These are phyloP conservation scores for Pseudomugil tenellus DNA, from an alignment of 2,797 vertebrate species.

Conservation along the genomic window DNA sequence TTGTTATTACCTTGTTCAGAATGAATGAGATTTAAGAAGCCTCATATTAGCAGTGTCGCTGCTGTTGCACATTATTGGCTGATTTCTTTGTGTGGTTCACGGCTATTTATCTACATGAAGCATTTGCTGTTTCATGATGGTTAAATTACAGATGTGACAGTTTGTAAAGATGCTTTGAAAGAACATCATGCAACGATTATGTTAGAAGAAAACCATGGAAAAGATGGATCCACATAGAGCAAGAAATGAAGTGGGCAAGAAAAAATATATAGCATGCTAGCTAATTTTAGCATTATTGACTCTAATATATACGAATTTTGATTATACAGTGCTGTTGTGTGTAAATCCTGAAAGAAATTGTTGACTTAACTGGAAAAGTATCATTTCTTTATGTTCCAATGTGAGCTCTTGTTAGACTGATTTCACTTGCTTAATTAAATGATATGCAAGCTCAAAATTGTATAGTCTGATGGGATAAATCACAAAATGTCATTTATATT, in stretches of 20 bases:
- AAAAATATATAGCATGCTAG: slow-evolving; percentile 2
- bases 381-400: slow-evolving; percentile 11
- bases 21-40: slow-evolving; percentile 13
- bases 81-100: slow-evolving; percentile 23
- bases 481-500: slow-evolving; percentile 15
- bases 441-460: slow-evolving; percentile 24
- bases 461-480: slow-evolving; percentile 20
- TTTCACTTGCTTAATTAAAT: slow-evolving; percentile 24
- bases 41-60: slow-evolving; percentile 12
- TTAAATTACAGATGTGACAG: neutral
- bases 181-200: neutral
- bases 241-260: neutral
- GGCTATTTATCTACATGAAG: slow-evolving; percentile 7
- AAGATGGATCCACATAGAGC: neutral
- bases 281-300: slow-evolving; percentile 10
- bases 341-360: slow-evolving; percentile 10
- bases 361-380: slow-evolving; percentile 18
- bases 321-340: slow-evolving; percentile 19
- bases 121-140: slow-evolving; percentile 16
- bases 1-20: neutral
- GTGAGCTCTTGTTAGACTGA: slow-evolving; percentile 6
- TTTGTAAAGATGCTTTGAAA: slow-evolving; percentile 14
- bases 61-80: slow-evolving; percentile 22
- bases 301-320: neutral
- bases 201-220: neutral